Percentiles rank a stretch among this genome's conserved stretches.
phyloP scores from a whole-genome alignment of 2,888 invertebrate species.

The Apeira syringaria region DNA sequence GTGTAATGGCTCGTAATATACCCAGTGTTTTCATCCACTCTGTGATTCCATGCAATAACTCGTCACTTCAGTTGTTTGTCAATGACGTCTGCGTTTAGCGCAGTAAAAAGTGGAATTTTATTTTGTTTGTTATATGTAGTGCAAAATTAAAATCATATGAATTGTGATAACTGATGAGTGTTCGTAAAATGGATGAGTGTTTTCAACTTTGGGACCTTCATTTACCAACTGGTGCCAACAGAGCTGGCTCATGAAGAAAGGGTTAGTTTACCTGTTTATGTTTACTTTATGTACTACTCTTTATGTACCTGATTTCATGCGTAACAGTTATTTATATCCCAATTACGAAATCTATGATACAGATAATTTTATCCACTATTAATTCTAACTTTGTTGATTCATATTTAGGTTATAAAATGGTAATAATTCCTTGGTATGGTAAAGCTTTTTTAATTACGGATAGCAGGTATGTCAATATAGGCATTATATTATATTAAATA shows the following conservation, averaged over 20 bases:
- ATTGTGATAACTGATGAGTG: constrained; percentile 75
- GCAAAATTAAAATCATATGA: constrained; percentile 70
- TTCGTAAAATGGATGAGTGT: constrained; percentile 80
- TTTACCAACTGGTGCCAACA: constrained; percentile 74
- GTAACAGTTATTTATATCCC: constrained; percentile 46
- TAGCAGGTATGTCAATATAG: too few relatives aligned
- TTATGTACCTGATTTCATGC: constrained; percentile 39
- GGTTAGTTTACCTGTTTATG: constrained; percentile 80
- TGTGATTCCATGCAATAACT: constrained; percentile 79
- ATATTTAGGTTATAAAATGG: constrained; percentile 62
- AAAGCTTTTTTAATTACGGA: not conserved
- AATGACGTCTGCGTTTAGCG: constrained; percentile 84
- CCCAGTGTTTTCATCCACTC: constrained; percentile 74
- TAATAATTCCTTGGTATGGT: constrained; percentile 8
- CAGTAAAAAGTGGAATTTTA: constrained; percentile 81
- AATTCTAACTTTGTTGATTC: constrained; percentile 35
- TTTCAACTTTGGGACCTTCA: constrained; percentile 71
- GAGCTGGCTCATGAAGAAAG: constrained; percentile 83
- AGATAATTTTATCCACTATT: constrained; percentile 36
- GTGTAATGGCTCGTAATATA: constrained; percentile 69
- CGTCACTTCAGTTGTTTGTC: constrained; percentile 83
- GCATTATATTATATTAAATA: constrained; percentile 7
- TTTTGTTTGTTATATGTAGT: constrained; percentile 81
- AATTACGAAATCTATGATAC: constrained; percentile 41
- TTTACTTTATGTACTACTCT: constrained; percentile 51